A percentile compares a stretch with the other conserved stretches of the same genome.
phyloP scores from a whole-genome alignment of 2,888 invertebrate genomes.

The Spialia ferax region DNA sequence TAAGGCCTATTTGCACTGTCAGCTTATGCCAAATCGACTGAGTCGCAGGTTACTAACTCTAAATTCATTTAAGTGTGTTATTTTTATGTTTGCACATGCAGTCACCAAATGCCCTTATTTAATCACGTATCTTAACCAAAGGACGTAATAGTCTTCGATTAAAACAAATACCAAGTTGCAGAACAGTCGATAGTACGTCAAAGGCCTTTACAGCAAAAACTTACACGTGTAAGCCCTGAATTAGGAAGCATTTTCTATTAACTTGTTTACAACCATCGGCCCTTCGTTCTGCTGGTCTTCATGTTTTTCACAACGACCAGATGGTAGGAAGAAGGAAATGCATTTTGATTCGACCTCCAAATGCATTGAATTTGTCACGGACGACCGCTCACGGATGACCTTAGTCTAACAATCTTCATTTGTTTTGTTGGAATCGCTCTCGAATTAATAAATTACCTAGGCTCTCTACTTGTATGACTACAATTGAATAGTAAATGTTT shows the following conservation, averaged over 20 bases:
- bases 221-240: conserved; percentile 43
- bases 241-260: conserved; percentile 56
- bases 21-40: no score
- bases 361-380: conserved; percentile 54
- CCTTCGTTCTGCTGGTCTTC: conserved; percentile 56
- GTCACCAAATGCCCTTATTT: not conserved
- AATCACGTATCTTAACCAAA: not conserved
- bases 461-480: no score
- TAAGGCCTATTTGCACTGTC: no score
- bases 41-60: no score
- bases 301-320: conserved; percentile 60
- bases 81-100: not conserved
- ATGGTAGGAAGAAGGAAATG: conserved; percentile 57
- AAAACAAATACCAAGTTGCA: not conserved
- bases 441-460: not conserved
- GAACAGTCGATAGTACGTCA: not conserved
- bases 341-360: conserved; percentile 51
- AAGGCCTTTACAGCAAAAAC: not conserved
- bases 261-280: conserved; percentile 61
- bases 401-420: conserved; percentile 23
- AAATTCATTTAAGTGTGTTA: not conserved
- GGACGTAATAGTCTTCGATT: not conserved
- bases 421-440: conserved; percentile 10
- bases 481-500: not conserved
- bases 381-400: conserved; percentile 36